phyloP scores from a whole-genome alignment of 2,888 invertebrate species.

The Mesorhabditis spiculigera region DNA sequence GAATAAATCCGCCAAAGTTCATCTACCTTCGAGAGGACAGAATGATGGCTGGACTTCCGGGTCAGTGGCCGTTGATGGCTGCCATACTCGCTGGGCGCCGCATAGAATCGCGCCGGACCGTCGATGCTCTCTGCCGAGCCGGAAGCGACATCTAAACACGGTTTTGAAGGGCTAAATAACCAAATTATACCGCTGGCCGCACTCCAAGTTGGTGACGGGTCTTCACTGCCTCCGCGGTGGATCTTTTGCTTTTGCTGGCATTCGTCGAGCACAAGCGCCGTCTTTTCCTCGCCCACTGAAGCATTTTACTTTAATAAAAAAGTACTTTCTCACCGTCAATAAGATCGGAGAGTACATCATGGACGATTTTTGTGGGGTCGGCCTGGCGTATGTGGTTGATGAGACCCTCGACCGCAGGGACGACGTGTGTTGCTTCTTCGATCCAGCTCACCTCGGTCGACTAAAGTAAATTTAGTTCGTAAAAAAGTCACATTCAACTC shows the following conservation, averaged over 20 bases:
- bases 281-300: neutral
- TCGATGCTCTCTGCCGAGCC: neutral
- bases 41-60: neutral
- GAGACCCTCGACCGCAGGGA: conserved; percentile 2
- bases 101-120: neutral
- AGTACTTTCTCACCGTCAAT: neutral
- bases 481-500: conserved; percentile 28
- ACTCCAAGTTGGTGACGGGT: conserved; percentile 6
- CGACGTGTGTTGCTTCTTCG: conserved; percentile 5
- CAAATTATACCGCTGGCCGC: conserved; percentile 3
- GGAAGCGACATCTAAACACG: neutral
- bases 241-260: neutral
- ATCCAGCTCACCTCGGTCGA: neutral
- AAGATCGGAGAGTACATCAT: neutral
- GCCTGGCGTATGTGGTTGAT: neutral
- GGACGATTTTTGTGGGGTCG: neutral
- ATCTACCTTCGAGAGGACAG: neutral
- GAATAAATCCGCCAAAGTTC: neutral
- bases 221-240: neutral
- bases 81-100: neutral
- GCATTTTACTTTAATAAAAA: neutral
- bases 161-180: neutral
- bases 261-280: neutral
- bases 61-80: neutral
- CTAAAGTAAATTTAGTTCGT: neutral